Evolutionary conservation across 2,888 invertebrate species (phyloP), one percentile per base, ranked within the genome.

Genomic region (Drosophila vallismaia): DNA sequence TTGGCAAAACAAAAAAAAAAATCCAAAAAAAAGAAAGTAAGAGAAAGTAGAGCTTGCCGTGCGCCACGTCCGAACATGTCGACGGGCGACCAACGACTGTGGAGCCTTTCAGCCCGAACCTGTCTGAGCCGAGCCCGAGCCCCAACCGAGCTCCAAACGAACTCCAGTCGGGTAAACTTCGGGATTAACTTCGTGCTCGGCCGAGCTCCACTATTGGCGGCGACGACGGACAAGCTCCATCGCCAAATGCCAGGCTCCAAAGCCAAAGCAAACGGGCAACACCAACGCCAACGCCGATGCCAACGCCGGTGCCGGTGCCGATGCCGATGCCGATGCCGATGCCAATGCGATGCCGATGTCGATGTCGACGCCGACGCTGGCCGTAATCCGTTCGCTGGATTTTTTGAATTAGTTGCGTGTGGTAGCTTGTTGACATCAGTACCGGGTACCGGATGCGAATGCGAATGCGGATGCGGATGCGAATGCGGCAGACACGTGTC

Each of bases 371-470:
- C 40, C 40, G 40, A 14, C 9, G 44, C 5, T 71, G 81, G 71
- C 71, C 88, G 83, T 89, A 89, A 89, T 90, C 89, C 88, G 86
- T 89, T 86, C 82, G 80, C 79, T 86, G 86, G 80, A 88, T 85
- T 76, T 84, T 77, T 88, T 88, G 81, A 86, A 86, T 90, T 89
- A 90, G 89, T 90, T 89, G 86, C 88, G 86, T 89, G 86, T 80
- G 86, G 89, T 85, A 89, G 88, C 79, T 88, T 88, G 88, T 89
- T 89, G 89, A 86, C 86, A 88, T 77, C 82, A 82, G 82, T 77
- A 82, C 76, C 89, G 90, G 89, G 89, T 85, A 76, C 83, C 89
- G 89, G 89, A 83, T 89, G 79, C 89, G 89, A 86, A 88, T 81
- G 76, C 76, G 77, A 71, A 38, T 56, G 54, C 72, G 60, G 51